Percentiles rank a stretch among this genome's conserved stretches.
phyloP scores from a whole-genome alignment of 2,888 invertebrate genomes.

The Coelopa pilipes region DNA sequence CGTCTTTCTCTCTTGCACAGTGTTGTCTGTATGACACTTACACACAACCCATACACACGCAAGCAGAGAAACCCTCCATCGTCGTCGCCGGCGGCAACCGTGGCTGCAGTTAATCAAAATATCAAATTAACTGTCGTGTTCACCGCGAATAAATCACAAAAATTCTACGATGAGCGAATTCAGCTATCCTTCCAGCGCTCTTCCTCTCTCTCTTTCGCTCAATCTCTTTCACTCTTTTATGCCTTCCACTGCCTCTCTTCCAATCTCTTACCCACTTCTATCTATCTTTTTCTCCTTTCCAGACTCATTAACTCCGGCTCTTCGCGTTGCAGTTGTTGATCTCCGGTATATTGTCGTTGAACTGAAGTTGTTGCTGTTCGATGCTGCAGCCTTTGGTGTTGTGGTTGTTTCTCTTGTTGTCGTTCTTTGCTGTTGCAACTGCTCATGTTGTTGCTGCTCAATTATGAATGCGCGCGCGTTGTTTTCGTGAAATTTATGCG shows the following conservation, averaged over 20 bases:
- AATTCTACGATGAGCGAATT: slow-evolving; percentile 44
- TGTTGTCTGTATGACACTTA: neutral
- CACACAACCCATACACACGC: slow-evolving; percentile 17
- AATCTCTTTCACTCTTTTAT: no score
- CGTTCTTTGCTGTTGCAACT: slow-evolving; percentile 21
- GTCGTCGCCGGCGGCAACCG: slow-evolving; percentile 42
- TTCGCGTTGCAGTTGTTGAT: no score
- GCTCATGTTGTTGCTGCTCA: slow-evolving; percentile 13
- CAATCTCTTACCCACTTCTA: no score
- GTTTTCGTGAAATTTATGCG: slow-evolving; percentile 53
- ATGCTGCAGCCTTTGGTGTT: no score
- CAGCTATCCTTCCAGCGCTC: slow-evolving; percentile 6
- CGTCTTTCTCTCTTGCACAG: neutral
- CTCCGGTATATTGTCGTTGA: slow-evolving; percentile 29
- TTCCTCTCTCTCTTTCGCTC: no score
- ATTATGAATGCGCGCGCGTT: slow-evolving; percentile 33
- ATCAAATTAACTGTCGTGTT: slow-evolving; percentile 68
- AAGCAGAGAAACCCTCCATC: slow-evolving; percentile 34
- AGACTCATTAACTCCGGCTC: no score
- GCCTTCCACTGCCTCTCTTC: no score
- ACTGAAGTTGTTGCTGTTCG: slow-evolving; percentile 38
- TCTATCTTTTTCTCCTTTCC: no score
- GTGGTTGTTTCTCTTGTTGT: slow-evolving; percentile 18
- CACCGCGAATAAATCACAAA: slow-evolving; percentile 65
- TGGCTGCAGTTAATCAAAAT: slow-evolving; percentile 67